Evolutionary conservation across 2,888 invertebrate genomes (phyloP).

Genomic region (Synergus umbraculus): DNA sequence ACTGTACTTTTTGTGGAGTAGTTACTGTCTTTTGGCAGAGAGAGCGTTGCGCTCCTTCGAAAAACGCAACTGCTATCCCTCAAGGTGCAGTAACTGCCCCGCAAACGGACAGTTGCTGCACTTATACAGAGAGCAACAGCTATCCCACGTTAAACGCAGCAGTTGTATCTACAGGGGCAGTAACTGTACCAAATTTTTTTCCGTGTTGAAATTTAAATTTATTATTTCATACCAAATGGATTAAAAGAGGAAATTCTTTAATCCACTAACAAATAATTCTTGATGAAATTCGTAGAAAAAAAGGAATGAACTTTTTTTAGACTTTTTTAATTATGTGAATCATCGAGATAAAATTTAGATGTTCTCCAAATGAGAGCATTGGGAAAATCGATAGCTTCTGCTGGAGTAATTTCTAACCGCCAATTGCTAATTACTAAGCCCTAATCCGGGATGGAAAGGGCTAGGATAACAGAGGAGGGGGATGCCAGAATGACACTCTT

Average conservation of each 20-base stretch:
- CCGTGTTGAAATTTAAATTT: not conserved
- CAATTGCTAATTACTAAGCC: conserved; percentile 67
- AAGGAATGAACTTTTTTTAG: not conserved
- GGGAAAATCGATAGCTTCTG: conserved; percentile 33
- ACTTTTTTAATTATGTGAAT: not conserved
- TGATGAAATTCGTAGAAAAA: too few species aligned
- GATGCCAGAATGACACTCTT: conserved; percentile 71
- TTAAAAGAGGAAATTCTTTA: not conserved
- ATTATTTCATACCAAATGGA: not conserved
- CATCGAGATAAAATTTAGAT: not conserved
- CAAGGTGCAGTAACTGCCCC: too few species aligned
- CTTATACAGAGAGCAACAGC: too few species aligned
- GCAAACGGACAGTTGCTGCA: too few species aligned
- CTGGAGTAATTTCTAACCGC: conserved; percentile 68
- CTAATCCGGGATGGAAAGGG: conserved; percentile 59
- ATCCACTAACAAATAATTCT: not conserved
- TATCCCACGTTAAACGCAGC: too few species aligned
- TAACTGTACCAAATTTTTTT: too few species aligned
- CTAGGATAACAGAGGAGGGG: conserved; percentile 44
- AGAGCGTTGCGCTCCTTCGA: too few species aligned
- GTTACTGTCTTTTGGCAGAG: too few species aligned
- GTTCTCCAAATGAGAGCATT: not conserved
- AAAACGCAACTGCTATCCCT: too few species aligned
- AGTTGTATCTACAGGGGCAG: too few species aligned
- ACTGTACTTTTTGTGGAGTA: too few species aligned